A percentile compares a stretch with the other conserved stretches of the same genome.
Evolutionary conservation across 1,140 invertebrate species (phyloP).

Genomic region (Cepaea nemoralis): DNA sequence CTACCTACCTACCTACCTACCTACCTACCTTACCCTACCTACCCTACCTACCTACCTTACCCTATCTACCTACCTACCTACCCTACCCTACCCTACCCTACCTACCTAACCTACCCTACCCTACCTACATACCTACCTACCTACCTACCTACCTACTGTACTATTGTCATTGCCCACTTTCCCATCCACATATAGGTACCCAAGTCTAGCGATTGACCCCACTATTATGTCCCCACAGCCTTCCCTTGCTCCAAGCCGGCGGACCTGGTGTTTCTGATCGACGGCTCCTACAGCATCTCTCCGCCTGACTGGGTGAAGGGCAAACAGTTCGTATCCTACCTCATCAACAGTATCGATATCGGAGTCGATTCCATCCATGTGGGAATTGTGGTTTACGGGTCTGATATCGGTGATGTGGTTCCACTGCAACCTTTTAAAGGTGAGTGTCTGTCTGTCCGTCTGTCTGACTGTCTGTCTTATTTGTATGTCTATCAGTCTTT

Average conservation of each 20-base stretch:
- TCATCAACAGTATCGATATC: slow-evolving; percentile 38
- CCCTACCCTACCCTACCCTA: not conserved
- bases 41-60: too few relatives aligned
- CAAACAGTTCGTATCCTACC: slow-evolving; percentile 40
- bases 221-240: slow-evolving; percentile 1
- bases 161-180: not conserved
- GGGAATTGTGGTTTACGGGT: slow-evolving; percentile 57
- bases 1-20: too few relatives aligned
- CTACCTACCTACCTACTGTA: not conserved
- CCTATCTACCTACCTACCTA: not conserved
- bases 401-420: slow-evolving; percentile 52
- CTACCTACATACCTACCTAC: not conserved
- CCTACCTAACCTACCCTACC: not conserved
- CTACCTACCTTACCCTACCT: too few relatives aligned
- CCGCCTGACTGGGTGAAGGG: slow-evolving; percentile 23
- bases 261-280: slow-evolving; percentile 58
- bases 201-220: not conserved
- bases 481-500: too few relatives aligned
- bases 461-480: too few relatives aligned
- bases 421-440: slow-evolving; percentile 25
- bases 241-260: slow-evolving; percentile 53
- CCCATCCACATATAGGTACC: not conserved
- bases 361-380: slow-evolving; percentile 51
- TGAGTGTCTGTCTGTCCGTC: not conserved
- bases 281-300: slow-evolving; percentile 53